phyloP scores from a whole-genome alignment of 2,113 vertebrate species.

The Hypomesus transpacificus region DNA sequence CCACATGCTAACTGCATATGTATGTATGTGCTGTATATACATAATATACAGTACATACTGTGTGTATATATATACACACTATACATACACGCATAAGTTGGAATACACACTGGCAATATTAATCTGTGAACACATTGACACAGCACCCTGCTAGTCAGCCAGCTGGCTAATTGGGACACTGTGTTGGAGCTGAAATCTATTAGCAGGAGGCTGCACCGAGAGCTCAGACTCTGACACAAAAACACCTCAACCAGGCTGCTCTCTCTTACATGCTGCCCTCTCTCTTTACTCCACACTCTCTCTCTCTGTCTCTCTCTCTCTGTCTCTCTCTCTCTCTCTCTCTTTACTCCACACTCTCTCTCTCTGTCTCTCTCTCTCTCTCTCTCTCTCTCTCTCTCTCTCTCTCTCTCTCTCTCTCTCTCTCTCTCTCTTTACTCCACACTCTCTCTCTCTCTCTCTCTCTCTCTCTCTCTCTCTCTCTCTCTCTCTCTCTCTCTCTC shows the following conservation, averaged over 20 bases:
- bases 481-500: neutral
- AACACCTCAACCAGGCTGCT: constrained; percentile 13
- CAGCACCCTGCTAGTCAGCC: constrained; percentile 20
- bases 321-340: neutral
- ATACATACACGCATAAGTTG: constrained; percentile 7
- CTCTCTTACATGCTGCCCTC: too few species aligned
- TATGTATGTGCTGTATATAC: neutral
- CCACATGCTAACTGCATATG: neutral
- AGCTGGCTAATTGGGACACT: constrained; percentile 67
- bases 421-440: neutral
- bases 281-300: constrained; percentile 15
- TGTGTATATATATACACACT: neutral
- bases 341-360: neutral
- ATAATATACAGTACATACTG: too few species aligned
- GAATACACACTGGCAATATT: constrained; percentile 32
- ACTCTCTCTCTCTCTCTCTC: neutral
- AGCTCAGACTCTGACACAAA: constrained; percentile 37
- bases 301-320: too few species aligned
- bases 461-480: neutral
- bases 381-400: neutral
- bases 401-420: neutral
- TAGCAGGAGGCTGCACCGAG: constrained; percentile 51
- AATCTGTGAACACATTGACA: constrained; percentile 48
- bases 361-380: neutral
- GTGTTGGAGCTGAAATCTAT: constrained; percentile 72